Evolutionary conservation across 2,888 invertebrate genomes (phyloP), one percentile per base, ranked within the genome.

Genomic region (Lepidochitona cinerea): DNA sequence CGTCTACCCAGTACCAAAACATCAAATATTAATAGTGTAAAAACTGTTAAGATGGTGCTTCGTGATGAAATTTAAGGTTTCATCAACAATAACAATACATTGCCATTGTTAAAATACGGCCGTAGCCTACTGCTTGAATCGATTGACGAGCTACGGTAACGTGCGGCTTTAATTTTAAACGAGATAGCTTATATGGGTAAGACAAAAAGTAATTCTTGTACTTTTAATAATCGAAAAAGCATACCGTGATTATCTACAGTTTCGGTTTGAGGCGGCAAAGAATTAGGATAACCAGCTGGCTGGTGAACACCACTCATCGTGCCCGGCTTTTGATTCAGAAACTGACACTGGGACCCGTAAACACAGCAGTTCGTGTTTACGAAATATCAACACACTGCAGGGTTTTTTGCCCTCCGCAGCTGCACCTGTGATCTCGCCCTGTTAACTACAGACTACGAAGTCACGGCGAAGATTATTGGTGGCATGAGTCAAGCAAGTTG

Each of bases 311-410:
- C 54, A 54, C 54, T 54, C 74, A 83, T 78, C 68, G 76, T 75
- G 71, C 79, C 74, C 23, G 82, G 83, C 72, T 80, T 81, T 78
- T 84, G 83, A 81, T 86, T 85, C 59, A 84, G 78, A 83, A 83
- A 85, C 75, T 85, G 85, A 80, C 86, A 86, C 49, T 85, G 84
- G 73, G 85, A 85, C 36, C 85, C 85, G 75, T 82, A 85, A 73
- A 82, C 80, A 82, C 86, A 85, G 36, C 79, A 80, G 71, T 85
- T 84, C 69, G 81, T 79, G 77, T 80, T 84, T 75, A 83, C 68
- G 75, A 82, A 86, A 79, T 82, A 86, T 80, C 85, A 82, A 79
- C 86, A 86, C 68, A 80, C 79, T 79, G 84, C 82, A 76, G n/a
- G 83, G 78, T 77, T 84, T 86, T 78, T 83, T 84, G 67, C 79